A percentile compares a stretch with the other conserved stretches of the same genome.
phyloP scores from a whole-genome alignment of 2,888 invertebrate genomes.

The Linnaemya tessellans region DNA sequence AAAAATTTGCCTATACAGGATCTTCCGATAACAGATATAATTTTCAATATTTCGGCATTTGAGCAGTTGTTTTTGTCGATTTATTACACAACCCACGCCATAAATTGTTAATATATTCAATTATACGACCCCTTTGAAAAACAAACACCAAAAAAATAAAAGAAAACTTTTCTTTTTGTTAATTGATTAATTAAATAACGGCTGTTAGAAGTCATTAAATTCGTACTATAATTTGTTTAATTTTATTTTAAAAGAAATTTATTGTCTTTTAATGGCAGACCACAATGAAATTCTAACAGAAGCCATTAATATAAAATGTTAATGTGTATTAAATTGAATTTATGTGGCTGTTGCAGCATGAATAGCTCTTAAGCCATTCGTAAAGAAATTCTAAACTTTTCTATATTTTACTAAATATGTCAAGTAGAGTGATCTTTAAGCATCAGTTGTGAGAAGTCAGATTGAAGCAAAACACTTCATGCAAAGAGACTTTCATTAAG shows the following conservation, averaged over 20 bases:
- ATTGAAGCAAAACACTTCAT: too few relatives aligned
- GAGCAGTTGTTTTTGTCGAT: neutral
- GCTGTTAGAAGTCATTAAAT: slow-evolving; percentile 41
- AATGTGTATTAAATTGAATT: neutral
- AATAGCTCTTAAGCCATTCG: neutral
- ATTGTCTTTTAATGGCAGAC: slow-evolving; percentile 23
- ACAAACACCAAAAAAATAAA: neutral
- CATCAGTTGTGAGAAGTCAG: too few relatives aligned
- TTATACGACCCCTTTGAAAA: slow-evolving; percentile 14
- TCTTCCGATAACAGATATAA: too few relatives aligned
- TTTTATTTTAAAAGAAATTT: slow-evolving; percentile 21
- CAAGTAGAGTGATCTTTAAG: too few relatives aligned
- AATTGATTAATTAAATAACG: slow-evolving; percentile 65
- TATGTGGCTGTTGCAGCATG: neutral
- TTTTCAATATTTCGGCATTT: too few relatives aligned
- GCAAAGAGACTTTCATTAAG: too few relatives aligned
- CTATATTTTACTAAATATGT: too few relatives aligned
- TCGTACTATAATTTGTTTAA: slow-evolving; percentile 2
- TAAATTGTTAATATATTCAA: slow-evolving; percentile 9
- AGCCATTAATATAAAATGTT: slow-evolving; percentile 13
- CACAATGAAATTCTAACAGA: neutral
- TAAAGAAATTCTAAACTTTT: neutral
- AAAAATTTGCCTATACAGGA: too few relatives aligned
- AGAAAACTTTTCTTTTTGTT: slow-evolving; percentile 21
- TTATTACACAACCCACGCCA: slow-evolving; percentile 1